Conservation (phyloP, 2,888 invertebrate genomes). For the Nephrocerus scutellatus region DNA sequence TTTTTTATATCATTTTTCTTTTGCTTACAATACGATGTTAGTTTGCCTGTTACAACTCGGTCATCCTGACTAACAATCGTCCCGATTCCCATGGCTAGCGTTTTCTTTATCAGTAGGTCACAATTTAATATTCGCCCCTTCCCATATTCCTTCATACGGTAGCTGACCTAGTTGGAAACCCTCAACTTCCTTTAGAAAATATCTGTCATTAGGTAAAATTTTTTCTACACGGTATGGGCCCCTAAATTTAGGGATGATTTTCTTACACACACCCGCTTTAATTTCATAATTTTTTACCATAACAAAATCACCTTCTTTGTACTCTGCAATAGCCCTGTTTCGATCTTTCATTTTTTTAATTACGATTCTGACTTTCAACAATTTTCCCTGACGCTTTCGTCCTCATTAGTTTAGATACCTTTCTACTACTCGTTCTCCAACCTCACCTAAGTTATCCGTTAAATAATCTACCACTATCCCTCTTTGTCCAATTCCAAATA, state of each 20-base stretch:
- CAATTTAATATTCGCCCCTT: no score
- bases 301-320: conserved; percentile 1
- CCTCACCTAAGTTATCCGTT: conserved; percentile 1
- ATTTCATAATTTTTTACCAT: neutral
- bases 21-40: no score
- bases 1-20: no score
- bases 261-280: conserved; percentile 1
- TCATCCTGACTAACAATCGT: no score
- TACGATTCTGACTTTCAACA: neutral
- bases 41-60: no score
- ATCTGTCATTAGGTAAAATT: conserved; percentile 6
- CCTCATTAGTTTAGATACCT: neutral
- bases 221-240: conserved; percentile 1
- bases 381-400: neutral
- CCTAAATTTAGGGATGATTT: conserved; percentile 3
- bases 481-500: conserved; percentile 29
- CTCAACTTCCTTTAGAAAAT: conserved; percentile 2
- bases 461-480: conserved; percentile 20
- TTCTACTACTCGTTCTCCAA: neutral
- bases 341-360: conserved; percentile 1
- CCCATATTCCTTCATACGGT: conserved; percentile 4
- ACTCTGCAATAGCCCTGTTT: neutral
- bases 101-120: no score
- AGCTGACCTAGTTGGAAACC: conserved; percentile 1
- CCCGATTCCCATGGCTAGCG: no score